Percentiles rank a stretch among this genome's conserved stretches.
Evolutionary conservation across 2,113 vertebrate species (phyloP).

Genomic region (Poeciliopsis turrubarensis): DNA sequence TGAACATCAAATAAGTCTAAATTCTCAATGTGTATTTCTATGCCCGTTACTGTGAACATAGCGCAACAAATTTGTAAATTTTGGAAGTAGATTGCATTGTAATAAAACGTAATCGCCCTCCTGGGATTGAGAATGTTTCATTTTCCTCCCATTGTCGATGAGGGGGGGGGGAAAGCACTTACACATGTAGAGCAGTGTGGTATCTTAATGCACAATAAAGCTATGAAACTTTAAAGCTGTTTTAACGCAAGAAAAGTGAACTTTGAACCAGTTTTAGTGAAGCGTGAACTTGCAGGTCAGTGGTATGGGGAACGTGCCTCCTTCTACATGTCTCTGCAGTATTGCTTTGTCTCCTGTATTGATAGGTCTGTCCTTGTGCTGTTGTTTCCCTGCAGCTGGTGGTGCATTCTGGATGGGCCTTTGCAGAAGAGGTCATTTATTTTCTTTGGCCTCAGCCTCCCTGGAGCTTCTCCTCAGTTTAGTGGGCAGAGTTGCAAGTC

Average conservation of each 20-base stretch:
- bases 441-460: conserved; percentile 8
- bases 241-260: background rate
- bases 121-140: too few relatives aligned
- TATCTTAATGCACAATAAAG: too few relatives aligned
- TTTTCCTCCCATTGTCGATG: too few relatives aligned
- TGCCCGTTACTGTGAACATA: too few relatives aligned
- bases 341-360: background rate
- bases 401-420: background rate
- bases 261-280: background rate
- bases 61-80: too few relatives aligned
- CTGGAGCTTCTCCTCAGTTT: conserved; percentile 1
- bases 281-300: background rate
- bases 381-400: conserved; percentile 3
- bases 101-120: too few relatives aligned
- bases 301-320: background rate
- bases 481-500: background rate
- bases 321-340: conserved; percentile 1
- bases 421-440: conserved; percentile 13
- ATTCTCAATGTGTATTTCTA: too few relatives aligned
- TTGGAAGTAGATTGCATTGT: too few relatives aligned
- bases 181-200: too few relatives aligned
- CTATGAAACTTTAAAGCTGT: background rate
- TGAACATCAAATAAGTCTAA: too few relatives aligned
- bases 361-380: conserved; percentile 6
- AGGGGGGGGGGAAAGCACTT: too few relatives aligned